Evolutionary conservation across 2,797 vertebrate genomes (phyloP).

Genomic region (Chelon labrosus): DNA sequence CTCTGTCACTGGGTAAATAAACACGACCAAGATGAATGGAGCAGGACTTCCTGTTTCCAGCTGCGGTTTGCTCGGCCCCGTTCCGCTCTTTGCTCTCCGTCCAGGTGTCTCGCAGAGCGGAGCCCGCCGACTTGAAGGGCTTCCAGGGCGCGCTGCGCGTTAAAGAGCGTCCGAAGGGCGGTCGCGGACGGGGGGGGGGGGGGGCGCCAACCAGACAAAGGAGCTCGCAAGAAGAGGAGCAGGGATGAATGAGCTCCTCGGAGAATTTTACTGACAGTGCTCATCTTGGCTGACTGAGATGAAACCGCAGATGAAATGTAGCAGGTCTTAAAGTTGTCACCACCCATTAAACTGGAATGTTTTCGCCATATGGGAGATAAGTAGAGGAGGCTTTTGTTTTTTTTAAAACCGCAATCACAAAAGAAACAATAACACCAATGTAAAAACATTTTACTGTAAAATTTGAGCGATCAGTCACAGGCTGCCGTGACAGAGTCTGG

Average conservation of each 20-base stretch:
- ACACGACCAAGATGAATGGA: slow-evolving; percentile 52
- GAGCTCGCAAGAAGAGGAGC: slow-evolving; percentile 7
- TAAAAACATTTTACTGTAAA: slow-evolving; percentile 28
- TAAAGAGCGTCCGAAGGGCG: slow-evolving; percentile 10
- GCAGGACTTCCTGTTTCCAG: slow-evolving; percentile 63
- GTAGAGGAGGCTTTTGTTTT: neutral
- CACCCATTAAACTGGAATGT: slow-evolving; percentile 38
- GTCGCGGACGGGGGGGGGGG: slow-evolving; percentile 20
- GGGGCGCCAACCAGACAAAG: slow-evolving; percentile 8
- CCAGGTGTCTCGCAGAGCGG: slow-evolving; percentile 55
- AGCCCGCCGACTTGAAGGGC: slow-evolving; percentile 28
- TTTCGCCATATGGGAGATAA: slow-evolving; percentile 14
- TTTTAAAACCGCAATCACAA: slow-evolving; percentile 38
- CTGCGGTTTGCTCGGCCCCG: slow-evolving; percentile 35
- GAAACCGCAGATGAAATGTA: slow-evolving; percentile 50
- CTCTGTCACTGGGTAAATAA: slow-evolving; percentile 52
- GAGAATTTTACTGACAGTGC: slow-evolving; percentile 41
- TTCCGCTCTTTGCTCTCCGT: slow-evolving; percentile 41
- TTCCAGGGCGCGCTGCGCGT: slow-evolving; percentile 34
- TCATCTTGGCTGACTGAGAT: slow-evolving; percentile 37
- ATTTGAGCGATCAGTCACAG: slow-evolving; percentile 40
- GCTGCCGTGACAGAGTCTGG: slow-evolving; percentile 16
- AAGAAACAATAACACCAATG: slow-evolving; percentile 43
- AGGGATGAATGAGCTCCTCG: slow-evolving; percentile 21
- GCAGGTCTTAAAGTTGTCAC: slow-evolving; percentile 58